These are phyloP conservation scores for Apis florea DNA, from an alignment of 1,140 invertebrate genomes.

Conservation along the genomic window DNA sequence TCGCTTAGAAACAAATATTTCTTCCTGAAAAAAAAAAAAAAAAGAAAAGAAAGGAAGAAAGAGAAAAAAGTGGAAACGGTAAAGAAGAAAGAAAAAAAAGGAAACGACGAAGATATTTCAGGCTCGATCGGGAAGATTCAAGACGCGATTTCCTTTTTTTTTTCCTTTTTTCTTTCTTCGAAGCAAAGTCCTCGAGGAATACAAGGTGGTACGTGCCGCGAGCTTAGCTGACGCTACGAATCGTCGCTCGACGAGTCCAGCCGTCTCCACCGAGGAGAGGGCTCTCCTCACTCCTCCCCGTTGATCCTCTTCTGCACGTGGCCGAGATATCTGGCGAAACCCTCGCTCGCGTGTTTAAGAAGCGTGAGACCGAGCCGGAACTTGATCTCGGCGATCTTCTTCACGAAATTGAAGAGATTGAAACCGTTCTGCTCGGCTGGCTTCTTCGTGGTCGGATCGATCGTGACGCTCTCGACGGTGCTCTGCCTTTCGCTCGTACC, in stretches of 20 bases:
- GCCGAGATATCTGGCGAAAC: conserved; percentile 79
- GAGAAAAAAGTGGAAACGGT: background rate
- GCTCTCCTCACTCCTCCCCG: conserved; percentile 67
- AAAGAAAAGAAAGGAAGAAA: background rate
- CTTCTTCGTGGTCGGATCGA: conserved; percentile 62
- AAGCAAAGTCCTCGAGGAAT: background rate
- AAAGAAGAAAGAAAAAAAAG: background rate
- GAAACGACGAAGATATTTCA: conserved; percentile 9
- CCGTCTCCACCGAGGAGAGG: background rate
- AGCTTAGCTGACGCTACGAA: background rate
- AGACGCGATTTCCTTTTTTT: background rate
- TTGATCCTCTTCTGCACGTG: conserved; percentile 80
- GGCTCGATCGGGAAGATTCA: background rate
- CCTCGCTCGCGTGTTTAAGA: conserved; percentile 79
- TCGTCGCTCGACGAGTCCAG: conserved; percentile 13
- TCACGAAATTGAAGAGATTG: conserved; percentile 77
- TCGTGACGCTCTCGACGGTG: conserved; percentile 59
- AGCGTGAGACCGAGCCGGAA: conserved; percentile 79
- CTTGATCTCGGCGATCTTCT: conserved; percentile 80
- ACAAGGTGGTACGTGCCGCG: background rate
- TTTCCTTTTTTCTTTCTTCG: background rate
- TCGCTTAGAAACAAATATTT: background rate
- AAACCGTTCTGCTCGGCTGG: conserved; percentile 67
- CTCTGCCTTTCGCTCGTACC: conserved; percentile 36
- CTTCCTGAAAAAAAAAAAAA: background rate